A percentile compares a stretch with the other conserved stretches of the same genome.
Conservation (phyloP, 1,140 invertebrate species). For the Trissolcus basalis region DNA sequence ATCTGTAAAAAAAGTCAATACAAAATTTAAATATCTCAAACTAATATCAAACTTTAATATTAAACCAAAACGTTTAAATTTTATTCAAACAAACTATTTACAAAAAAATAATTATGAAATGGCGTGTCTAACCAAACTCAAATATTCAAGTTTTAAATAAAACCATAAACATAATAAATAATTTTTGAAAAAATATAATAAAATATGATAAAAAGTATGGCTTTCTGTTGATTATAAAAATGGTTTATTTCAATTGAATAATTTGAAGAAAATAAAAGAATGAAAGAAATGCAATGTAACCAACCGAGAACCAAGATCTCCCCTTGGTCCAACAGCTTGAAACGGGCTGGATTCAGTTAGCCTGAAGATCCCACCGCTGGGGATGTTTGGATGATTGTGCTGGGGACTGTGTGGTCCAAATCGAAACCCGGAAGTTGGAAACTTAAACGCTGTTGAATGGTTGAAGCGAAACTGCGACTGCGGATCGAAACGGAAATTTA, state of each 20-base stretch:
- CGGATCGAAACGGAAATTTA: constrained; percentile 73
- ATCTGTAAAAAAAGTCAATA: constrained; percentile 67
- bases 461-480: constrained; percentile 73
- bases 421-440: constrained; percentile 70
- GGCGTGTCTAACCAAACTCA: too few relatives aligned
- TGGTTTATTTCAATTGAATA: neutral
- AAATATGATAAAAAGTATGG: too few relatives aligned
- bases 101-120: too few relatives aligned
- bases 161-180: too few relatives aligned
- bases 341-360: constrained; percentile 74
- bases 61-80: too few relatives aligned
- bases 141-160: too few relatives aligned
- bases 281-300: too few relatives aligned
- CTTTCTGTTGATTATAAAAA: too few relatives aligned
- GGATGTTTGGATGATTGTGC: constrained; percentile 71
- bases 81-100: too few relatives aligned
- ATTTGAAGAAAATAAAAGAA: neutral
- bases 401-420: constrained; percentile 73
- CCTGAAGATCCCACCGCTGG: constrained; percentile 72
- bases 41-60: neutral
- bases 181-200: too few relatives aligned
- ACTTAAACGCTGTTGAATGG: constrained; percentile 72
- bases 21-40: too few relatives aligned
- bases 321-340: constrained; percentile 73
- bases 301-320: constrained; percentile 73